Evolutionary conservation across 2,113 vertebrate genomes (phyloP).

Genomic region (Zosterops japonicus): DNA sequence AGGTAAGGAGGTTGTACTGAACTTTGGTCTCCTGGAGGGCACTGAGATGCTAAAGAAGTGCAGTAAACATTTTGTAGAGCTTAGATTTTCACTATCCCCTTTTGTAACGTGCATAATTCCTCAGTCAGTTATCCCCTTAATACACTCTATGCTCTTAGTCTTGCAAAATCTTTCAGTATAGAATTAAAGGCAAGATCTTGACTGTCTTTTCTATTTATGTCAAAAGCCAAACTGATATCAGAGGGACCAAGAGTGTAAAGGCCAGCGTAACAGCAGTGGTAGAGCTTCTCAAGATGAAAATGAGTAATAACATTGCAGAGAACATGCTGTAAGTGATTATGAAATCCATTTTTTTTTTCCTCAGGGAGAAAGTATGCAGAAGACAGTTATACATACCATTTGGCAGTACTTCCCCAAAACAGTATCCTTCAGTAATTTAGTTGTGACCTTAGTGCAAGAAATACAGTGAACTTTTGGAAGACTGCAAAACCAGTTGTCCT

Average conservation of each 20-base stretch:
- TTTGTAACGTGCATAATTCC: not conserved
- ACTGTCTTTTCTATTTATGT: not conserved
- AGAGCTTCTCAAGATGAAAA: conserved; percentile 26
- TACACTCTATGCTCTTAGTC: not conserved
- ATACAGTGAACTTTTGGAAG: not conserved
- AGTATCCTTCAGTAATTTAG: not conserved
- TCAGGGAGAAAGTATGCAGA: not conserved
- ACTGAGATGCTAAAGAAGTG: conserved; percentile 25
- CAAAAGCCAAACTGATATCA: not conserved
- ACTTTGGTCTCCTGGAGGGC: conserved; percentile 48
- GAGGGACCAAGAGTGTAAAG: not conserved
- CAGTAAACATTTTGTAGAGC: conserved; percentile 29
- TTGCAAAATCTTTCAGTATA: not conserved
- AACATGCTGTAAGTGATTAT: not conserved
- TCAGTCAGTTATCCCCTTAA: conserved; percentile 34
- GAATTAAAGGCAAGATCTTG: not conserved
- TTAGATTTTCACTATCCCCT: not conserved
- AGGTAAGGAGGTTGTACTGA: not conserved
- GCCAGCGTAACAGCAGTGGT: not conserved
- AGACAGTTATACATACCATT: not conserved
- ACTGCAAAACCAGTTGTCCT: not conserved
- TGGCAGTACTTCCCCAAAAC: not conserved
- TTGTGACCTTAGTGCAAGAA: conserved; percentile 22
- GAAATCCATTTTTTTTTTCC: not conserved
- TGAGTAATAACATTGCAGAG: not conserved